Percentiles rank a stretch among this genome's conserved stretches.
Evolutionary conservation across 2,797 vertebrate species (phyloP).

Genomic region (Streptopelia turtur): DNA sequence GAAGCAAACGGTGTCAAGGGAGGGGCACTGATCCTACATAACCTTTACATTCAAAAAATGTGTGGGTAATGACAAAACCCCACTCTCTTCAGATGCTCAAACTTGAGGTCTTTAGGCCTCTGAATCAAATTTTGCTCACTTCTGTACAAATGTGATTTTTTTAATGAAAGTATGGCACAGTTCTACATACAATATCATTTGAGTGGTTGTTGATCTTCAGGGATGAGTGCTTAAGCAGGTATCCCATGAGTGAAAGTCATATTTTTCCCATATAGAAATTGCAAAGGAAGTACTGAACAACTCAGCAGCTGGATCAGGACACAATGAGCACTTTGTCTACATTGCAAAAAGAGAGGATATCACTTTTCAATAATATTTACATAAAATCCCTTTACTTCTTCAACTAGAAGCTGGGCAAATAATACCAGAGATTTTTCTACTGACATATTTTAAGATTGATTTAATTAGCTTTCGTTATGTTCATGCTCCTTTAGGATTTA

Average conservation of each 20-base stretch:
- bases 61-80: neutral
- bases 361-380: slow-evolving; percentile 40
- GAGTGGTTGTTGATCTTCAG: neutral
- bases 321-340: neutral
- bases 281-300: neutral
- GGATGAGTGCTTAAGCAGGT: neutral
- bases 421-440: slow-evolving; percentile 31
- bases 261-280: neutral
- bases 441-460: neutral
- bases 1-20: neutral
- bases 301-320: neutral
- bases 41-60: neutral
- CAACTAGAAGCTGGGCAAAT: slow-evolving; percentile 2
- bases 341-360: neutral
- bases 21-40: fast-evolving
- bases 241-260: neutral
- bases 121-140: neutral
- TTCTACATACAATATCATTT: neutral
- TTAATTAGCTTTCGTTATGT: slow-evolving; percentile 1
- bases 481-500: neutral
- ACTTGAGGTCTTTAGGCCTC: neutral
- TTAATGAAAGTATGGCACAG: neutral
- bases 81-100: neutral
- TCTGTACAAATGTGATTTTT: neutral
- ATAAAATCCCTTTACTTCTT: slow-evolving; percentile 12